Conservation (phyloP, 2,797 vertebrate genomes). For the Muraenolepis orangiensis region DNA sequence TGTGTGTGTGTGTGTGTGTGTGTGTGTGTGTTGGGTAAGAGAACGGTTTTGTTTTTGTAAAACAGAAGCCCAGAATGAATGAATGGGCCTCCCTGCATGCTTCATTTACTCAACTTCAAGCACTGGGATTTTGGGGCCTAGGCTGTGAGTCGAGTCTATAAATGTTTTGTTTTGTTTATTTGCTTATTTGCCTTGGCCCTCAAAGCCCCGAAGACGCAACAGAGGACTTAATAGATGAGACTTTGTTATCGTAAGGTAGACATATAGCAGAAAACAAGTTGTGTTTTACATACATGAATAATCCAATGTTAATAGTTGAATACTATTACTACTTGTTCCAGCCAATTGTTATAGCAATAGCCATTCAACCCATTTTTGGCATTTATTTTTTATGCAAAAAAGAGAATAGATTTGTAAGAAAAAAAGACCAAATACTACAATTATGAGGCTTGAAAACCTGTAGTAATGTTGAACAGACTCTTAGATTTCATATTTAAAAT, state of each 20-base stretch:
- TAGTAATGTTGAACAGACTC: too few species aligned
- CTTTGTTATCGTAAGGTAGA: not conserved
- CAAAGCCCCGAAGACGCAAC: slow-evolving; percentile 57
- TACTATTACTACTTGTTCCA: not conserved
- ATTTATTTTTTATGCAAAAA: too few species aligned
- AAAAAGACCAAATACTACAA: not conserved
- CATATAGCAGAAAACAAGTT: not conserved
- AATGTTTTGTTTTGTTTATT: slow-evolving; percentile 74
- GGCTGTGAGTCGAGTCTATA: slow-evolving; percentile 63
- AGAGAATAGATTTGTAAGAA: not conserved
- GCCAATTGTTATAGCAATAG: not conserved
- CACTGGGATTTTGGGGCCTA: slow-evolving; percentile 57
- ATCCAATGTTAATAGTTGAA: not conserved
- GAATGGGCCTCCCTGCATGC: slow-evolving; percentile 63
- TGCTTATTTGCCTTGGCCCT: slow-evolving; percentile 63
- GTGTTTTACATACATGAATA: slow-evolving; percentile 1
- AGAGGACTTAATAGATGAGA: slow-evolving; percentile 50
- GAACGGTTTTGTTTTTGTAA: slow-evolving; percentile 72
- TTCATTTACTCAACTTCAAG: slow-evolving; percentile 60
- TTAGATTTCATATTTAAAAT: not conserved
- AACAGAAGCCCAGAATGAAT: slow-evolving; percentile 54
- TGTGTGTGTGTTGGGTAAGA: slow-evolving; percentile 59
- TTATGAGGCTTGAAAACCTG: too few species aligned
- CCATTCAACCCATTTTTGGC: not conserved
- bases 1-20: slow-evolving; percentile 44